phyloP scores from a whole-genome alignment of 2,888 invertebrate species.

The Ornithoptera priamus region DNA sequence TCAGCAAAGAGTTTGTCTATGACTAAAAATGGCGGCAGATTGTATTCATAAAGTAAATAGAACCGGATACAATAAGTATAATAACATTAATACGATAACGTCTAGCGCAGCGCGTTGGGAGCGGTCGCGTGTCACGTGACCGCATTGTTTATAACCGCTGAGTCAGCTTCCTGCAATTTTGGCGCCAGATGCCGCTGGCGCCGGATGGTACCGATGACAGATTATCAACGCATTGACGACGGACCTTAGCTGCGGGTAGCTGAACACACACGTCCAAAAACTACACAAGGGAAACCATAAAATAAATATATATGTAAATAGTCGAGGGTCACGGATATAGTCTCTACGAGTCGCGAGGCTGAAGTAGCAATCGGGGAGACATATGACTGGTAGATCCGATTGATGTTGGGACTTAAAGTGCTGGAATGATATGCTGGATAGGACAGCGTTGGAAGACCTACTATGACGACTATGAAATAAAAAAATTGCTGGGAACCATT shows the following conservation, averaged over 20 bases:
- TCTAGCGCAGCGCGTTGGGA: neutral
- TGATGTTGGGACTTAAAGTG: too few relatives aligned
- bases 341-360: too few relatives aligned
- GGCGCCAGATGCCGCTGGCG: constrained; percentile 45
- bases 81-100: neutral
- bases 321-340: too few relatives aligned
- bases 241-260: neutral
- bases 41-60: too few relatives aligned
- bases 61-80: neutral
- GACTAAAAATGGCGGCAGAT: too few relatives aligned
- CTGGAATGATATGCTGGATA: too few relatives aligned
- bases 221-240: constrained; percentile 17
- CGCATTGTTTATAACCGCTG: constrained; percentile 27
- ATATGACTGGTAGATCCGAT: too few relatives aligned
- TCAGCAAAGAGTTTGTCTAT: too few relatives aligned
- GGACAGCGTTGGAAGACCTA: too few relatives aligned
- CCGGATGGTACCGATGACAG: constrained; percentile 25
- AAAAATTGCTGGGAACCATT: too few relatives aligned
- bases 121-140: constrained; percentile 6
- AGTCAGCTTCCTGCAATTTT: constrained; percentile 44
- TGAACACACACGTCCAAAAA: neutral
- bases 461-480: too few relatives aligned
- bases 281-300: neutral
- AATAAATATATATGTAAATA: neutral
- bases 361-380: too few relatives aligned